Percentiles rank a stretch among this genome's conserved stretches.
phyloP scores from a whole-genome alignment of 2,113 vertebrate genomes.

The Cisticola juncidis region DNA sequence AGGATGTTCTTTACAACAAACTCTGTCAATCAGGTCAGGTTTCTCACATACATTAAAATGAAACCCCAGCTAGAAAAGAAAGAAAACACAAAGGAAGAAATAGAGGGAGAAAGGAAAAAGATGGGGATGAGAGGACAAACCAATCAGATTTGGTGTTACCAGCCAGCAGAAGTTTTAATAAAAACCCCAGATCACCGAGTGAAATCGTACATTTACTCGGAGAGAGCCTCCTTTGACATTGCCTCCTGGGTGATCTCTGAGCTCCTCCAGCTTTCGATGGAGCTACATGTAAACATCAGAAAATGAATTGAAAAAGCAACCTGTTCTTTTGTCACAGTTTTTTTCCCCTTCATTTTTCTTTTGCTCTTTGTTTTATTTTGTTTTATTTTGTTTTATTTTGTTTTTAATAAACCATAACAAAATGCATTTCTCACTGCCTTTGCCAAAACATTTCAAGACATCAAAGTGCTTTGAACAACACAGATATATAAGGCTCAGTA shows the following conservation, averaged over 20 bases:
- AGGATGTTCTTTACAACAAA: constrained; percentile 18
- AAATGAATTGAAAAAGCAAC: constrained; percentile 78
- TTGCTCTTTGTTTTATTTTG: neutral
- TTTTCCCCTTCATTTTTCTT: neutral
- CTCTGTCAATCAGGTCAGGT: constrained; percentile 16
- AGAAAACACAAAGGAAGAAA: constrained; percentile 36
- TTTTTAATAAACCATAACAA: constrained; percentile 47
- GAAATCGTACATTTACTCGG: constrained; percentile 79
- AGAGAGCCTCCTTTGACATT: constrained; percentile 79
- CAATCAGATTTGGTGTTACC: constrained; percentile 68
- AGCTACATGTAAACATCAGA: constrained; percentile 81
- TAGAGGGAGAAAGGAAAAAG: constrained; percentile 54
- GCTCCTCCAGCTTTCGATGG: constrained; percentile 80
- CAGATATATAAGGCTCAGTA: constrained; percentile 31
- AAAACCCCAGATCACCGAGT: constrained; percentile 70
- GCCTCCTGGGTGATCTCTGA: constrained; percentile 79
- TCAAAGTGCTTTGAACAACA: constrained; percentile 38
- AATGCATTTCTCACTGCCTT: constrained; percentile 75
- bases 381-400: neutral
- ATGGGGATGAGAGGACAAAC: constrained; percentile 75
- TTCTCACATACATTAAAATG: constrained; percentile 58
- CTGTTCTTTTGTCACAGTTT: constrained; percentile 46
- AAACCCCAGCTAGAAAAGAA: constrained; percentile 69
- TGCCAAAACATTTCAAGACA: constrained; percentile 65
- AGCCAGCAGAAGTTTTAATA: constrained; percentile 63